Base-by-base conservation (phyloP, 1,140 invertebrate species). In the Drosophila bifasciata region DNA sequence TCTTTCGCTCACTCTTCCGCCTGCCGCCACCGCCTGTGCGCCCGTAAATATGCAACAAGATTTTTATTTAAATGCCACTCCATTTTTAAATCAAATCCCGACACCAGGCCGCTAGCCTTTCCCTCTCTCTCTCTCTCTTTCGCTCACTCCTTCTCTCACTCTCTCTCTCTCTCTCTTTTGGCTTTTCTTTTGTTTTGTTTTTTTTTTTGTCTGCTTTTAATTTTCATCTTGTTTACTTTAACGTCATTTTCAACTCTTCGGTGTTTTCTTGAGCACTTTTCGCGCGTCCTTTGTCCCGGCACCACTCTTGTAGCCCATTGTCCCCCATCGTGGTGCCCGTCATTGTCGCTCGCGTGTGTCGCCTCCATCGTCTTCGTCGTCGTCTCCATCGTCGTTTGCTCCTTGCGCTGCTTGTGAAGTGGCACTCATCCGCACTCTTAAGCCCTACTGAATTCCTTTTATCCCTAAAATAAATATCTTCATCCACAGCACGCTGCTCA, bases 391-490 rank as follows among this genome's bases (percentile, higher is more conserved):
- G 48, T 48, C 36, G 68, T 70, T 60, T 74, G 79, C 79, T 89
- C 67, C 70, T 80, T 89, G 71, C 53, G 61, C 69, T 70, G 85
- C 80, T 85, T 69, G 72, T 89, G 86, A 81, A 89, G 86, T 85
- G 86, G 86, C 86, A 85, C 86, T 89, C 86, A 89, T 89, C 86
- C 78, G 86, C 85, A 89, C 86, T 89, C 85, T 89, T 86, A 89
- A 89, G 86, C 80, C 86, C 80, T 83, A 90, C 86, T 89, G 86
- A 89, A 89, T 90, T 89, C 86, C 85, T 89, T 89, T 89, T 89
- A 89, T 89, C 86, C 86, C 86, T 89, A 89, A 89, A 85, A 89
- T 89, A 89, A 89, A 89, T 89, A 89, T 89, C 81, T 89, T 89
- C 80, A 89, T 89, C 86, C 78, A 83, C 63, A 70, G 84, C 69